Evolutionary conservation across 1,140 invertebrate genomes (phyloP).

Genomic region (Eueides isabella): DNA sequence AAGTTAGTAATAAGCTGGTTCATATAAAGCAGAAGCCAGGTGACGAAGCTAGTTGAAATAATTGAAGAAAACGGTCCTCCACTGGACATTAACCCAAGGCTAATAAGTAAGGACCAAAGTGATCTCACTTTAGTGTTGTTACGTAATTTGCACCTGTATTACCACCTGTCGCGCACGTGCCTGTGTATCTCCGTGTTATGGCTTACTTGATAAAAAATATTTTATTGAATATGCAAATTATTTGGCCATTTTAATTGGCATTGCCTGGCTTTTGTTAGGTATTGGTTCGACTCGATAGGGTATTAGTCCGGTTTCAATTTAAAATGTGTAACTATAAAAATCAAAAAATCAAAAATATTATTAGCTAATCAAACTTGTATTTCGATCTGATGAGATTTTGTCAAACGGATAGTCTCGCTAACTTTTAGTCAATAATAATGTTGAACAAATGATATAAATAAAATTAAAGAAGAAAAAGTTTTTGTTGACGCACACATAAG

Average conservation of each 20-base stretch:
- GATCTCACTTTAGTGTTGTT: neutral
- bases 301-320: no score
- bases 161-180: conserved; percentile 7
- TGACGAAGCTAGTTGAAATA: neutral
- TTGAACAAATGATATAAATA: no score
- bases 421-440: no score
- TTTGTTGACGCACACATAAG: no score
- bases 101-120: conserved; percentile 5
- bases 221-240: conserved; percentile 9
- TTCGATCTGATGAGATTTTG: no score
- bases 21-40: neutral
- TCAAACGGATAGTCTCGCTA: no score
- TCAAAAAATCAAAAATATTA: no score
- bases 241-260: neutral
- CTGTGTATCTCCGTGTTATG: neutral
- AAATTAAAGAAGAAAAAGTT: no score
- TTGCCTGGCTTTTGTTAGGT: neutral
- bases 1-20: neutral
- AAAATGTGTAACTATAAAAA: no score
- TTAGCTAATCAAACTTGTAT: no score
- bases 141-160: conserved; percentile 4
- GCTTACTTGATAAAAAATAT: neutral
- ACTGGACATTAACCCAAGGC: conserved; percentile 9
- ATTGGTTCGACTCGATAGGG: no score
- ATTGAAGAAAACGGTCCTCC: conserved; percentile 6